Percentiles rank a stretch among this genome's conserved stretches.
These are phyloP conservation scores for Trichonephila clavata DNA, from an alignment of 1,140 invertebrate genomes.

Conservation along the genomic window DNA sequence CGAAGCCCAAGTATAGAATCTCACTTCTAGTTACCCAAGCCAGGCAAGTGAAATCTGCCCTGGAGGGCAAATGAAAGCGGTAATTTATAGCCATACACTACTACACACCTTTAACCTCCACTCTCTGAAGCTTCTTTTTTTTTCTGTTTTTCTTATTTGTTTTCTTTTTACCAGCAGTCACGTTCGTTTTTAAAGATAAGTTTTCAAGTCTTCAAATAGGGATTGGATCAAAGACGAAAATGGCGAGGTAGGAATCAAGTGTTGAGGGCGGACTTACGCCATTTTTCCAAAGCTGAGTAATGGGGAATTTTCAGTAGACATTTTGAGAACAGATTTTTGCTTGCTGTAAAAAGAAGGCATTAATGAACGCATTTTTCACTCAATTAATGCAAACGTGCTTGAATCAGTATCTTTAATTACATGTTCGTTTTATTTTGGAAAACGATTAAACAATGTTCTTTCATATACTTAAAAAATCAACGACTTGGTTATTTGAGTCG, in stretches of 20 bases:
- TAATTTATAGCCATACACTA: constrained; percentile 57
- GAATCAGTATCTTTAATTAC: no score
- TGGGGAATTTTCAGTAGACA: neutral
- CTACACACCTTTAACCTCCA: constrained; percentile 51
- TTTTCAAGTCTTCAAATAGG: neutral
- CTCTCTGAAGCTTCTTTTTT: neutral
- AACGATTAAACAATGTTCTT: no score
- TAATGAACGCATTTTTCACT: no score
- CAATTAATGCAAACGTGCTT: no score
- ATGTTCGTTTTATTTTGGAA: no score
- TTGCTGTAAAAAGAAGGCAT: neutral
- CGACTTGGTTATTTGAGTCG: no score
- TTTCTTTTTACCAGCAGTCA: neutral
- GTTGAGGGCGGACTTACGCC: neutral
- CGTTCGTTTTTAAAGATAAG: constrained; percentile 48
- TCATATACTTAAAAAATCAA: no score
- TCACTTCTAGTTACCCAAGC: constrained; percentile 35
- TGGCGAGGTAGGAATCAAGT: neutral
- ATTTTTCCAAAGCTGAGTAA: neutral
- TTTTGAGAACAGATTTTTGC: neutral
- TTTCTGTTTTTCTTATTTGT: neutral
- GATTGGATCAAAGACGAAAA: neutral
- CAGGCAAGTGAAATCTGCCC: neutral
- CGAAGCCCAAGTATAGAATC: neutral
- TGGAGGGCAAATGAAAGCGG: constrained; percentile 19